Percentiles rank a stretch among this genome's conserved stretches.
phyloP scores from a whole-genome alignment of 2,888 invertebrate genomes.

The Smittia aterrima region DNA sequence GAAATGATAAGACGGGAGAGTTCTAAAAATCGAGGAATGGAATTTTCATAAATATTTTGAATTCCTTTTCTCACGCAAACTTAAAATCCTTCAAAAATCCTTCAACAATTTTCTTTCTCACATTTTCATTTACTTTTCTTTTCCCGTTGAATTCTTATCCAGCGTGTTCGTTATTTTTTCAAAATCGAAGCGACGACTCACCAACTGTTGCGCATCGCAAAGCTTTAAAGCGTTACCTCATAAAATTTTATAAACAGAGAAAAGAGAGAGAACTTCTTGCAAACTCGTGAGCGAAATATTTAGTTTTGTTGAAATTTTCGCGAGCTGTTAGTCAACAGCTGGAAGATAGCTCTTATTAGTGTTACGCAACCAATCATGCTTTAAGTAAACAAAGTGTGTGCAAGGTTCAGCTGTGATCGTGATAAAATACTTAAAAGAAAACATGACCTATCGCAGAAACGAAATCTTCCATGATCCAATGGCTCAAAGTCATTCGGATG shows the following conservation, averaged over 20 bases:
- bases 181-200: too few relatives aligned
- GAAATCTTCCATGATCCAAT: background rate
- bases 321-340: background rate
- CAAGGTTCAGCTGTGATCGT: background rate
- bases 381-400: background rate
- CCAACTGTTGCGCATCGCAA: too few relatives aligned
- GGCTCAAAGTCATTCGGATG: conserved; percentile 28
- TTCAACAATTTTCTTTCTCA: too few relatives aligned
- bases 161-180: too few relatives aligned
- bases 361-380: background rate
- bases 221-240: background rate
- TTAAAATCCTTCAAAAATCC: too few relatives aligned
- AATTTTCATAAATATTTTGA: too few relatives aligned
- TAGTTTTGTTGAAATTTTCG: background rate
- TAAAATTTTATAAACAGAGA: conserved; percentile 18
- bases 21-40: too few relatives aligned
- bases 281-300: background rate
- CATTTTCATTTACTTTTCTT: too few relatives aligned
- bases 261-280: background rate
- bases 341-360: background rate
- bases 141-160: too few relatives aligned
- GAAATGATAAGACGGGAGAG: too few relatives aligned
- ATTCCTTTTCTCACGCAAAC: too few relatives aligned
- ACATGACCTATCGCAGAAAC: background rate
- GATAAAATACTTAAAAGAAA: background rate